These are phyloP conservation scores for Oryzaephilus surinamensis DNA, from an alignment of 1,140 invertebrate genomes.

Conservation along the genomic window DNA sequence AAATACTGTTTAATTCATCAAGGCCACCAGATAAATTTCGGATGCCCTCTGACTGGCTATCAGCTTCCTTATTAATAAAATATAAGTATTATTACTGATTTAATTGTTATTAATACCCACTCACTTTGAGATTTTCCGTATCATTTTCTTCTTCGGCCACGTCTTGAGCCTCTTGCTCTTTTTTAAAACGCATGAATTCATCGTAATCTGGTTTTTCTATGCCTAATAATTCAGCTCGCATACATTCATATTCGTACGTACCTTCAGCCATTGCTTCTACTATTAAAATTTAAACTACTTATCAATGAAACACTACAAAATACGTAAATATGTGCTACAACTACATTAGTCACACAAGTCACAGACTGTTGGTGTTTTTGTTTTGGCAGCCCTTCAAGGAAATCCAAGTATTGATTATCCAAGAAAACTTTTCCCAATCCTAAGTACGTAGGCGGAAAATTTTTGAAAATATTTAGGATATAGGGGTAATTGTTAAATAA, in stretches of 20 bases:
- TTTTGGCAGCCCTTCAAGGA: no score
- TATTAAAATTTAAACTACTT: no score
- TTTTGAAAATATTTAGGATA: no score
- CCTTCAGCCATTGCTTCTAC: constrained; percentile 49
- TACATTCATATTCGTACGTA: constrained; percentile 59
- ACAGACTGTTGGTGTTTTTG: no score
- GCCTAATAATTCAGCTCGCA: constrained; percentile 61
- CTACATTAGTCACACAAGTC: no score
- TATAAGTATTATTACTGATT: constrained; percentile 5
- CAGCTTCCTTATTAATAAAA: constrained; percentile 47
- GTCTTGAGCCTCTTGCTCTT: constrained; percentile 23
- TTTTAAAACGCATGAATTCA: constrained; percentile 46
- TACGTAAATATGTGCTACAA: no score
- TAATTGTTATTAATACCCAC: constrained; percentile 4
- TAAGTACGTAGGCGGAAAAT: no score
- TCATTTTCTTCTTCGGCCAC: constrained; percentile 38
- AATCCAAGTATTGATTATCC: no score
- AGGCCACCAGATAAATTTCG: constrained; percentile 61
- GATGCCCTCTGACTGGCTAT: constrained; percentile 58
- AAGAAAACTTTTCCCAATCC: no score
- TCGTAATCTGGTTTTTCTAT: constrained; percentile 51
- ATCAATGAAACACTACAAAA: no score
- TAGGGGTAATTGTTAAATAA: no score
- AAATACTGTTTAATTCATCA: constrained; percentile 70
- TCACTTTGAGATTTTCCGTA: constrained; percentile 24